A percentile compares a stretch with the other conserved stretches of the same genome.
These are phyloP conservation scores for Phoeniculus purpureus DNA, from an alignment of 2,797 vertebrate genomes.

Conservation along the genomic window DNA sequence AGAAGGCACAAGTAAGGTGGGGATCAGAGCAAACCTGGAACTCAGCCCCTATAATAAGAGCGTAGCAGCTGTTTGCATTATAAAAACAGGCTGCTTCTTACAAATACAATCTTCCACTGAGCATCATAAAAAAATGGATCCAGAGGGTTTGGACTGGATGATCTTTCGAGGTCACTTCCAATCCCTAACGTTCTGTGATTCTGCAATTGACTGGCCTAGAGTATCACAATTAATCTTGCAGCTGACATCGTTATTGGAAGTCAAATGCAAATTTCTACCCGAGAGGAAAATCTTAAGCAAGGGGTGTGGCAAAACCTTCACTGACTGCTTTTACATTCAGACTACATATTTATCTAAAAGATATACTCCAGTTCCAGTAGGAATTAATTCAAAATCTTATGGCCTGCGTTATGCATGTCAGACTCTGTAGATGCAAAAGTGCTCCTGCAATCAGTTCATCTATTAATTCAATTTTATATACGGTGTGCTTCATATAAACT, in stretches of 20 bases:
- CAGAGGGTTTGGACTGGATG: background rate
- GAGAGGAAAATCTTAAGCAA: background rate
- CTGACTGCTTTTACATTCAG: background rate
- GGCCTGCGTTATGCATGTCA: background rate
- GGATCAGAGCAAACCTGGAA: background rate
- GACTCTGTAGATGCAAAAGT: background rate
- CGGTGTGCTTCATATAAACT: background rate
- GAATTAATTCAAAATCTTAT: conserved; percentile 16
- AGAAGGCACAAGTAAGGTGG: background rate
- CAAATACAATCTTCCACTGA: background rate
- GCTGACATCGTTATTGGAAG: background rate
- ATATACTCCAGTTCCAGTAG: background rate
- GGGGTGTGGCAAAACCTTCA: background rate
- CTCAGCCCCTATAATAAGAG: background rate
- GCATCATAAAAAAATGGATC: background rate
- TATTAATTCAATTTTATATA: conserved; percentile 4
- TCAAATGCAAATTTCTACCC: conserved; percentile 1
- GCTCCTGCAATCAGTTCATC: background rate
- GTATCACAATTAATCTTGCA: background rate
- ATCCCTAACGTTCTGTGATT: no score
- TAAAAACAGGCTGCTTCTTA: background rate
- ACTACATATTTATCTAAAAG: background rate
- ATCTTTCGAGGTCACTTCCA: no score
- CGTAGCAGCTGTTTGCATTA: background rate
- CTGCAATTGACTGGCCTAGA: background rate